Conservation (phyloP, 2,888 invertebrate species). For the Yponomeuta plumbellus region DNA sequence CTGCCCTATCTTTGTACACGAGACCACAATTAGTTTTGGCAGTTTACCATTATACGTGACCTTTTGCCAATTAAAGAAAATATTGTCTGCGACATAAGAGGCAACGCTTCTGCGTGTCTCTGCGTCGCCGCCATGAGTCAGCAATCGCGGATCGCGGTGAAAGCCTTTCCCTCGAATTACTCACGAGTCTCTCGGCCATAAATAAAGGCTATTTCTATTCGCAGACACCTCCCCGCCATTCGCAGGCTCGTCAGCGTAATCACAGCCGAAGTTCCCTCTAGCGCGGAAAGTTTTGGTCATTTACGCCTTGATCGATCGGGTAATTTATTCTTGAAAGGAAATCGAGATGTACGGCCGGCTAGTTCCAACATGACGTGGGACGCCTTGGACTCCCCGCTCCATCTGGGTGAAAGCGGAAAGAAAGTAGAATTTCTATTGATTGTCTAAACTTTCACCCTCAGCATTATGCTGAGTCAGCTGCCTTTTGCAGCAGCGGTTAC, state of each 20-base stretch:
- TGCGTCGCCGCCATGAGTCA: background rate
- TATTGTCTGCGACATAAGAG: too few relatives aligned
- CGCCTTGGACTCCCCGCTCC: too few relatives aligned
- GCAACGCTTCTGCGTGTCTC: too few relatives aligned
- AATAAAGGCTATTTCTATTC: background rate
- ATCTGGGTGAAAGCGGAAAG: too few relatives aligned
- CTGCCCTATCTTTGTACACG: too few relatives aligned
- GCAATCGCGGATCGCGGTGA: background rate
- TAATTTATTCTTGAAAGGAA: constrained; percentile 1
- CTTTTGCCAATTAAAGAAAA: too few relatives aligned
- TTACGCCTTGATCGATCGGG: background rate
- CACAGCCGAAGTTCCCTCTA: background rate
- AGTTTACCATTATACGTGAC: too few relatives aligned
- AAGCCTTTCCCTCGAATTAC: background rate
- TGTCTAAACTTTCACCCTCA: too few relatives aligned
- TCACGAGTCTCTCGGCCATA: background rate
- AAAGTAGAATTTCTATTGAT: too few relatives aligned
- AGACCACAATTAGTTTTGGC: too few relatives aligned
- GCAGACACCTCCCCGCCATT: background rate
- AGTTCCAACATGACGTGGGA: background rate
- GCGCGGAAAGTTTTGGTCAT: background rate
- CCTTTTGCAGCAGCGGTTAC: too few relatives aligned
- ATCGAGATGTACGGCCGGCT: background rate
- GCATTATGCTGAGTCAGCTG: too few relatives aligned
- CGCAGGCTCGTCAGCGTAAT: background rate